Conservation (phyloP, 2,888 invertebrate species). For the Slavum lentiscoides region DNA sequence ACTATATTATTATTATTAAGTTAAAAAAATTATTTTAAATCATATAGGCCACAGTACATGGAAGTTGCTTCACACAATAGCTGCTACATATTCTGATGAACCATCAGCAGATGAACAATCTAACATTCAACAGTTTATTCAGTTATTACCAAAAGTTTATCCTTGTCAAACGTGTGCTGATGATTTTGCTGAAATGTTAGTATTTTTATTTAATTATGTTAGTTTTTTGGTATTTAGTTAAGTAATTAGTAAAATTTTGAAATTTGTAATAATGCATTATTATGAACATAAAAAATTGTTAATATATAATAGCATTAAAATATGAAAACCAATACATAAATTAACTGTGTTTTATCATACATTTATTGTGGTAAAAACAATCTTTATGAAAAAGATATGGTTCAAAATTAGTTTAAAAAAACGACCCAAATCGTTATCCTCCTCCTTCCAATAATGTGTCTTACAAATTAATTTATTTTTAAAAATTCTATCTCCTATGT, state of each 20-base stretch:
- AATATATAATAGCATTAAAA: too few relatives aligned
- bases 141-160: conserved; percentile 83
- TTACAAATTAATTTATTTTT: too few relatives aligned
- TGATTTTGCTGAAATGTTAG: conserved; percentile 84
- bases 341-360: too few relatives aligned
- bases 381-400: too few relatives aligned
- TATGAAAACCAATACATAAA: too few relatives aligned
- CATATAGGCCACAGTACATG: conserved; percentile 73
- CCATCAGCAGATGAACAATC: conserved; percentile 73
- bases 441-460: too few relatives aligned
- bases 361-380: too few relatives aligned
- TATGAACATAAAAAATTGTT: too few relatives aligned
- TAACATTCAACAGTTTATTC: conserved; percentile 81
- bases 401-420: too few relatives aligned
- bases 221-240: too few relatives aligned
- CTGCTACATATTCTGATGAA: conserved; percentile 86
- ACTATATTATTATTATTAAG: not conserved
- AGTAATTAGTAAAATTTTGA: not conserved
- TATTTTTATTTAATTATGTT: conserved; percentile 55
- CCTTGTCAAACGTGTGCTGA: conserved; percentile 90
- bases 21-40: conserved; percentile 4
- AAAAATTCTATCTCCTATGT: too few relatives aligned
- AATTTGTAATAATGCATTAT: not conserved
- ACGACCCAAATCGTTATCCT: too few relatives aligned
- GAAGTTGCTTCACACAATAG: conserved; percentile 95